A percentile compares a stretch with the other conserved stretches of the same genome.
Evolutionary conservation across 2,113 vertebrate species (phyloP).

Genomic region (Nymphicus hollandicus): DNA sequence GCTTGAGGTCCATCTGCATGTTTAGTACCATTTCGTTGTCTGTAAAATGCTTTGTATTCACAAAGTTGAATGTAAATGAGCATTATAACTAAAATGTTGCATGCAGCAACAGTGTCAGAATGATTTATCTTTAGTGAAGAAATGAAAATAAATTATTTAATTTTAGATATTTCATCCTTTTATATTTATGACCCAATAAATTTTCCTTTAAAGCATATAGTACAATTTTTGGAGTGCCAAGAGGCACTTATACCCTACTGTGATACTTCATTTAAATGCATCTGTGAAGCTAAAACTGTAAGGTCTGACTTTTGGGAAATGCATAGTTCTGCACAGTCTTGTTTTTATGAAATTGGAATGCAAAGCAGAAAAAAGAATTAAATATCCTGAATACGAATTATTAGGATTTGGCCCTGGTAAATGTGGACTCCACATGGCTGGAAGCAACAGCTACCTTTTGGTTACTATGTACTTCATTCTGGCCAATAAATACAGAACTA

Average conservation of each 20-base stretch:
- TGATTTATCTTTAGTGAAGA: neutral
- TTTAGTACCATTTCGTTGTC: neutral
- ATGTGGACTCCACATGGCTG: neutral
- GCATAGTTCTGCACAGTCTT: neutral
- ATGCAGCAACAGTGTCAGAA: neutral
- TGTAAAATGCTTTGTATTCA: neutral
- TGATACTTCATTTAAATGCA: neutral
- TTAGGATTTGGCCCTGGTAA: neutral
- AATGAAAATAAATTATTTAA: neutral
- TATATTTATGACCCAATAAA: neutral
- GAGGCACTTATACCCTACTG: neutral
- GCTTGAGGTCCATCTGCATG: neutral
- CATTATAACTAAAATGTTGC: neutral
- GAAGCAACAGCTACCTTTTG: neutral
- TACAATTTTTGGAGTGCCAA: neutral
- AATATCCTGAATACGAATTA: neutral
- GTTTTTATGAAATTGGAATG: neutral
- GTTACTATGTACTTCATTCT: neutral
- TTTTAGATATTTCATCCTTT: neutral
- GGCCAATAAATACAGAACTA: neutral
- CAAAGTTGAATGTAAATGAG: neutral
- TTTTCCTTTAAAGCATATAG: neutral
- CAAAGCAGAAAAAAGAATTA: neutral
- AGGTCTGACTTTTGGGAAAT: neutral
- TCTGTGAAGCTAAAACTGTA: neutral